Percentiles rank a stretch among this genome's conserved stretches.
Evolutionary conservation across 2,113 vertebrate species (phyloP).

Genomic region (Cephalopterus ornatus): DNA sequence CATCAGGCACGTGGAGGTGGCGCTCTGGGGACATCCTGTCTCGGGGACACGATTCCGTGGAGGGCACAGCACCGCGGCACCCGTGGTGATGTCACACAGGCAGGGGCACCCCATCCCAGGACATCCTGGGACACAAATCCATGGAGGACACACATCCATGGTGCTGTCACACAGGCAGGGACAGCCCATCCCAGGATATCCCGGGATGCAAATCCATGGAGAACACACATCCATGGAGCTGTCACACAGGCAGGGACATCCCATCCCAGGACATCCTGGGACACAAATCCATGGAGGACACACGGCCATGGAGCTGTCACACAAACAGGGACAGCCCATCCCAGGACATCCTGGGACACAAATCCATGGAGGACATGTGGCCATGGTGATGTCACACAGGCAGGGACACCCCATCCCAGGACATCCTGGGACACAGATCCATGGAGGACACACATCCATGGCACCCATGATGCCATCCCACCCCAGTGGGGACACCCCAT

Average conservation of each 20-base stretch:
- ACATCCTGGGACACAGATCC: neutral
- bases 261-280: neutral
- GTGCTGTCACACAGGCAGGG: too few species aligned
- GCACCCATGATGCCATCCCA: neutral
- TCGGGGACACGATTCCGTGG: neutral
- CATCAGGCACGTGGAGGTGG: neutral
- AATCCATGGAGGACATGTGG: neutral
- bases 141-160: neutral
- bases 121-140: neutral
- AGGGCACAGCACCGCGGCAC: fast-evolving
- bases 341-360: neutral
- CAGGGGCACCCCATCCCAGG: neutral
- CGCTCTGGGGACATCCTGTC: neutral
- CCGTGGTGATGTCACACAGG: neutral
- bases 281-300: neutral
- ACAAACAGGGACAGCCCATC: too few species aligned
- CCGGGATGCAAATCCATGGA: neutral
- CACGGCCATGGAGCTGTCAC: too few species aligned
- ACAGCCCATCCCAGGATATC: neutral
- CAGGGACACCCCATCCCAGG: fast-evolving
- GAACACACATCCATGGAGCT: too few species aligned
- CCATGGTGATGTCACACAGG: fast-evolving
- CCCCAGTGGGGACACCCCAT: neutral
- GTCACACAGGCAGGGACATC: neutral
- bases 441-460: neutral